Evolutionary conservation across 2,113 vertebrate genomes (phyloP), one percentile per base, ranked within the genome.

Genomic region (Cyprinodon variegatus): DNA sequence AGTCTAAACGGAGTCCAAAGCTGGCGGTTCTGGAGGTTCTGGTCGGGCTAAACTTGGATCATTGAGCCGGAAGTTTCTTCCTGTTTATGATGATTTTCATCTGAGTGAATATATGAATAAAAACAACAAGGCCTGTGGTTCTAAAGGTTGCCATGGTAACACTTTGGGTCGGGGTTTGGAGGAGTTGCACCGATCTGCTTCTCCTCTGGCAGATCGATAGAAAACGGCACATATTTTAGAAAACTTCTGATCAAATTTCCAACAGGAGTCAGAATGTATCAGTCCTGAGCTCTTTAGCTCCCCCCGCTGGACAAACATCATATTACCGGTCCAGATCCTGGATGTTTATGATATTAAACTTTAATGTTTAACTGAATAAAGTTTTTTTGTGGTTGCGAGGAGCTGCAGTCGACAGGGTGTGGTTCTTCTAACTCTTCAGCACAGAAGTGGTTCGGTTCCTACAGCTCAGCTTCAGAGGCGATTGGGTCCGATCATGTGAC

Each of bases 401-500:
- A 11, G 5, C 43, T 45, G 43, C 43, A 45, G 5, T 41, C 41
- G 8, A 9, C 40, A 41, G 41, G 41, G 41, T 6, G 4, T 4
- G 41, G 9, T 41, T 41, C 41, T 6, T 41, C 41, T 41, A 6
- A 41, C 43, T 45, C 43, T 45, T 45, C 43, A 45, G 9, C 43
- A 45, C 43, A 45, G 43, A 45, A 45, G 43, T 29, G 29, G 29
- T 45, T 45, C 2, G 43, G 9, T 2, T 45, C 43, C 43, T 10
- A 45, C 43, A 45, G 43, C 43, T 20, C n/a, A 20, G 50, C 20
- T 57, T 20, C 50, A 57, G 20, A 57, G 20, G 20, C 9, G 50
- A 20, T 53, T n/a, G 17, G 9, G 17, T 74, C 40, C 29, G 22
- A 20, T 73, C 65, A 39, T 62, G 45, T 68, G 41, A 83, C 61